phyloP scores from a whole-genome alignment of 2,888 invertebrate species.

The Dimorphilus gyrociliatus region DNA sequence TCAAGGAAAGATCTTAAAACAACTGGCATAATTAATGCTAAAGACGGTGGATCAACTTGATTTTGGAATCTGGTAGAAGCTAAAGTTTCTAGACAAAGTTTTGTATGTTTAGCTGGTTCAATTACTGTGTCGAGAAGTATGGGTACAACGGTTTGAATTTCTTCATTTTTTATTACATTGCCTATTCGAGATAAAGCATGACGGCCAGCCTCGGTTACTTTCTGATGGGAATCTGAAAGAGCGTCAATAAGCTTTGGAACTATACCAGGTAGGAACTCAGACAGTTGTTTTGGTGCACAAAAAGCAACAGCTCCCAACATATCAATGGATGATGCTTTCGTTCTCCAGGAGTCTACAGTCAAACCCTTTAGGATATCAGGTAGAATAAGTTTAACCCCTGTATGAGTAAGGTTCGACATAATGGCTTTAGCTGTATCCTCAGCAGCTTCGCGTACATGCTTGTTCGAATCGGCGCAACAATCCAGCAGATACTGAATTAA shows the following conservation, averaged over 20 bases:
- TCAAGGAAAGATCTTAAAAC: slow-evolving; percentile 94
- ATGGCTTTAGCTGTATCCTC: slow-evolving; percentile 91
- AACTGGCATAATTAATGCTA: slow-evolving; percentile 97
- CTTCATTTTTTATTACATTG: slow-evolving; percentile 91
- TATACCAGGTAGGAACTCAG: slow-evolving; percentile 89
- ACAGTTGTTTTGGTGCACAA: slow-evolving; percentile 95
- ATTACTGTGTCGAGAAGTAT: slow-evolving; percentile 67
- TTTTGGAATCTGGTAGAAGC: slow-evolving; percentile 67
- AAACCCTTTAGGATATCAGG: slow-evolving; percentile 80
- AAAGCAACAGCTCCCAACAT: slow-evolving; percentile 93
- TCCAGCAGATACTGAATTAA: slow-evolving; percentile 71
- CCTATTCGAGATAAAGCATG: slow-evolving; percentile 90
- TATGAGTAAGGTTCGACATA: slow-evolving; percentile 74
- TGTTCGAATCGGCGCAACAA: slow-evolving; percentile 85
- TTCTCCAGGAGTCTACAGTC: slow-evolving; percentile 96
- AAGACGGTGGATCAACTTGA: slow-evolving; percentile 93
- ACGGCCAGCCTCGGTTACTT: slow-evolving; percentile 88
- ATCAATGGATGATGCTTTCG: slow-evolving; percentile 71
- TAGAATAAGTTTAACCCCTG: slow-evolving; percentile 90
- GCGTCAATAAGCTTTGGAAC: slow-evolving; percentile 94
- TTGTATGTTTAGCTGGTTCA: slow-evolving; percentile 88
- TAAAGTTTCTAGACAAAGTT: slow-evolving; percentile 73
- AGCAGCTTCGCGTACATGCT: slow-evolving; percentile 80
- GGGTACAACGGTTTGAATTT: slow-evolving; percentile 50
- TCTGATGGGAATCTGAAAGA: slow-evolving; percentile 87